Conservation (phyloP, 2,888 invertebrate genomes). For the Tholera decimalis region DNA sequence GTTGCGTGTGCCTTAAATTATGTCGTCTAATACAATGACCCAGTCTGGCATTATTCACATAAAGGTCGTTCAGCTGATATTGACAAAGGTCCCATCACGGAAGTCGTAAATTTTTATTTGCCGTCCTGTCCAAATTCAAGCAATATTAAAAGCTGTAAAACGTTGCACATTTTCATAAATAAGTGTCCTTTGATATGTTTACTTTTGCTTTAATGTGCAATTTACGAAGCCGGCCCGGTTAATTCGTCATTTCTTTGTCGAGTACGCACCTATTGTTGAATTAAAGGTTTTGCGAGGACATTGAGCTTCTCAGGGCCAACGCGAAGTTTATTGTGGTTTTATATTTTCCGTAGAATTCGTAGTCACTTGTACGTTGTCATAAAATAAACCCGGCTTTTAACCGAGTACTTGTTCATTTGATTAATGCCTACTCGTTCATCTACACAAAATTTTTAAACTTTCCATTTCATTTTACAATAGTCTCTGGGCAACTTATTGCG, state of each 20-base stretch:
- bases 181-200: conserved; percentile 54
- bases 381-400: conserved; percentile 37
- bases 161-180: conserved; percentile 40
- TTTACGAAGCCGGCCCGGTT: conserved; percentile 53
- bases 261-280: conserved; percentile 77
- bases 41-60: conserved; percentile 56
- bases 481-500: conserved; percentile 44
- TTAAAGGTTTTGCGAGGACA: conserved; percentile 73
- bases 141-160: conserved; percentile 67
- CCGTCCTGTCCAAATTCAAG: conserved; percentile 72
- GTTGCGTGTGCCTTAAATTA: not conserved
- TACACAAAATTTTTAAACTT: conserved; percentile 53
- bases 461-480: conserved; percentile 56
- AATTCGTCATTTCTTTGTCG: conserved; percentile 78
- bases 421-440: conserved; percentile 46
- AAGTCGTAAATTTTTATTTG: conserved; percentile 77
- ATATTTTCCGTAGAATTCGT: conserved; percentile 70
- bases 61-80: conserved; percentile 68
- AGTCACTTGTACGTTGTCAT: conserved; percentile 59
- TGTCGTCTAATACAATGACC: conserved; percentile 63
- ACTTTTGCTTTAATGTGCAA: conserved; percentile 50
- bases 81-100: conserved; percentile 75
- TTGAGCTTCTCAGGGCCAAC: conserved; percentile 75
- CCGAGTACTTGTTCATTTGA: conserved; percentile 35
- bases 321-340: conserved; percentile 72